These are phyloP conservation scores for Nothoprocta pentlandii DNA, from an alignment of 2,113 vertebrate genomes.

Conservation along the genomic window DNA sequence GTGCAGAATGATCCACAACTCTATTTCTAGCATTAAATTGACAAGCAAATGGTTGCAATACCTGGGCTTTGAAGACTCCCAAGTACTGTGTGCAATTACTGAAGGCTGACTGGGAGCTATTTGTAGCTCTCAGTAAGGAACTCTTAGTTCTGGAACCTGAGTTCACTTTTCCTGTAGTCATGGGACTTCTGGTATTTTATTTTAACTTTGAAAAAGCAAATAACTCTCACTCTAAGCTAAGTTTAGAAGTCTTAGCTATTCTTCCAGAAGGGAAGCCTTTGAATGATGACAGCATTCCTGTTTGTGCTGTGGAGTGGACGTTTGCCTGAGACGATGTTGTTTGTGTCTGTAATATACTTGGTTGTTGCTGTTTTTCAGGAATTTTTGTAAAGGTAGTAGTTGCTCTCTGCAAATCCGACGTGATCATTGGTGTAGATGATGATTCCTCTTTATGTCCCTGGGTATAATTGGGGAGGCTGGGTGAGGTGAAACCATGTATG, in stretches of 20 bases:
- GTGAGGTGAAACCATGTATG: accelerated
- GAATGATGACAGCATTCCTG: accelerated
- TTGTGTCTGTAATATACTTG: background rate
- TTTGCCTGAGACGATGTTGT: too few species aligned
- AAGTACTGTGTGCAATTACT: background rate
- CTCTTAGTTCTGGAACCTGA: background rate
- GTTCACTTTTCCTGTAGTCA: background rate
- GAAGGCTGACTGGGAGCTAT: background rate
- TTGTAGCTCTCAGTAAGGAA: background rate
- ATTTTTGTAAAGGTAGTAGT: accelerated
- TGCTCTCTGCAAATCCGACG: background rate
- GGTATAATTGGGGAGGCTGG: too few species aligned
- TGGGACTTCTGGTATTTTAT: background rate
- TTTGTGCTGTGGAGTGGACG: background rate
- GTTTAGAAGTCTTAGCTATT: background rate
- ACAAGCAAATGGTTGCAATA: background rate
- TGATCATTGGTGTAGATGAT: background rate
- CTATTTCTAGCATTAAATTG: background rate
- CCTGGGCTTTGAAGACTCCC: background rate
- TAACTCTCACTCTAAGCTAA: background rate
- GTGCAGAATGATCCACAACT: background rate
- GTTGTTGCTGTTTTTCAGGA: accelerated
- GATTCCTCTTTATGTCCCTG: background rate
- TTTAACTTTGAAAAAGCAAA: background rate
- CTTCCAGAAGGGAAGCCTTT: background rate